Evolutionary conservation across 1,140 invertebrate species (phyloP), one percentile per base, ranked within the genome.

Genomic region (Bombus balteatus): DNA sequence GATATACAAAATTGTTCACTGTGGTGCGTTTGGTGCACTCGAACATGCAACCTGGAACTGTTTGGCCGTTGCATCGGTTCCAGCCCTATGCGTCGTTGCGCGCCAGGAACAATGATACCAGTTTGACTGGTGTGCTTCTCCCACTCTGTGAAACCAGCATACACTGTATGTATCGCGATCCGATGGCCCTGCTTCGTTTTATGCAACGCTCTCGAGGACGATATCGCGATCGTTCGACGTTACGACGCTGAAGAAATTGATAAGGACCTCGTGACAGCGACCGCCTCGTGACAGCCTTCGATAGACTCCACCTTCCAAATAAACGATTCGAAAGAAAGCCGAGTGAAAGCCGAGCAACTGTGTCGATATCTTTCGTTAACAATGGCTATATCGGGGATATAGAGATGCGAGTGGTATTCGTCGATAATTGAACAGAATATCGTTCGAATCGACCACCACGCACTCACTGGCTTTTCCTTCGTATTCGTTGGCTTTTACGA

Each of bases 71-170:
- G 80, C 80, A 82, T 57, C 68, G 66, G 39, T 32, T n/a, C 59
- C 57, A 66, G 18, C 34, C 59, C 43, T 79, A 68, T 65, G 66
- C 41, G 71, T 81, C 53, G 72, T 79, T 74, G 82, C 77, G 77
- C 71, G 68, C 81, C 80, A 87, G 90, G 89, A 91, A 92, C 91
- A 92, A 92, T 92, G 90, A 92, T 92, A 92, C 91, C 90, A 90
- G 91, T 92, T 92, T 91, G 91, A 92, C 91, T 91, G 90, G 91
- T 92, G 91, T 72, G 81, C 70, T 88, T 90, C 90, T 85, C 86
- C 89, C 90, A 88, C 88, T 72, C 77, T 34, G 57, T 25, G 62
- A 47, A 47, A 18, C 73, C 65, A 43, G 66, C 78, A 78, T 81
- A 72, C 85, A 83, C 79, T 88, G 28, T 53, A 53, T 0, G 34